phyloP scores from a whole-genome alignment of 2,888 invertebrate genomes.

The Rhamnusium bicolor region DNA sequence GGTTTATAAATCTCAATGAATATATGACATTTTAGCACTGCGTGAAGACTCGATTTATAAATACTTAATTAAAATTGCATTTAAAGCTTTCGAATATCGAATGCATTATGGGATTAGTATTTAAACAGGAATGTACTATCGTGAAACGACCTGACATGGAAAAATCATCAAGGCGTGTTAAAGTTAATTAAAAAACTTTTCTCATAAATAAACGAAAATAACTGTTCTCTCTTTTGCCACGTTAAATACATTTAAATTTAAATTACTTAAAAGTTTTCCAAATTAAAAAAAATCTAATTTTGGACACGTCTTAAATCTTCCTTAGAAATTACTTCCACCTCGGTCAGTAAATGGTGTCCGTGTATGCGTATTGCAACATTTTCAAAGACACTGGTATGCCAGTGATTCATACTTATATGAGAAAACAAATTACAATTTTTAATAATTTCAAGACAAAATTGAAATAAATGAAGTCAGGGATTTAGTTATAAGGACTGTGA shows the following conservation, averaged over 20 bases:
- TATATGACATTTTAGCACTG: neutral
- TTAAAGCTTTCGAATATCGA: neutral
- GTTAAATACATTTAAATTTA: conserved; percentile 21
- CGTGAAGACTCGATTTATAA: neutral
- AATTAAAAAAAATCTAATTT: conserved; percentile 1
- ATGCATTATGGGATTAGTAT: neutral
- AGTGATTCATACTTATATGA: too few relatives aligned
- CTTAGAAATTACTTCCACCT: neutral
- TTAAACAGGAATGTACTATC: neutral
- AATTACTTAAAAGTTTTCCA: conserved; percentile 13
- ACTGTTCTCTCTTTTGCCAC: conserved; percentile 18
- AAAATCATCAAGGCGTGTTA: conserved; percentile 39
- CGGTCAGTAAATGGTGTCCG: too few relatives aligned
- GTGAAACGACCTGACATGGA: conserved; percentile 9
- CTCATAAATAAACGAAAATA: conserved; percentile 44
- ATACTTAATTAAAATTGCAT: conserved; percentile 6
- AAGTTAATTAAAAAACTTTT: conserved; percentile 49
- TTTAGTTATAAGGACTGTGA: too few relatives aligned
- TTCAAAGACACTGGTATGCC: too few relatives aligned
- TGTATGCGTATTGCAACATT: too few relatives aligned
- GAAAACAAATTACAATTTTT: too few relatives aligned
- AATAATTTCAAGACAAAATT: too few relatives aligned
- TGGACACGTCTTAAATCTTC: neutral
- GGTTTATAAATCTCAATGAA: neutral
- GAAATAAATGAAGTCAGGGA: too few relatives aligned